A percentile compares a stretch with the other conserved stretches of the same genome.
These are phyloP conservation scores for Stercorarius parasiticus DNA, from an alignment of 2,113 vertebrate genomes.

Conservation along the genomic window DNA sequence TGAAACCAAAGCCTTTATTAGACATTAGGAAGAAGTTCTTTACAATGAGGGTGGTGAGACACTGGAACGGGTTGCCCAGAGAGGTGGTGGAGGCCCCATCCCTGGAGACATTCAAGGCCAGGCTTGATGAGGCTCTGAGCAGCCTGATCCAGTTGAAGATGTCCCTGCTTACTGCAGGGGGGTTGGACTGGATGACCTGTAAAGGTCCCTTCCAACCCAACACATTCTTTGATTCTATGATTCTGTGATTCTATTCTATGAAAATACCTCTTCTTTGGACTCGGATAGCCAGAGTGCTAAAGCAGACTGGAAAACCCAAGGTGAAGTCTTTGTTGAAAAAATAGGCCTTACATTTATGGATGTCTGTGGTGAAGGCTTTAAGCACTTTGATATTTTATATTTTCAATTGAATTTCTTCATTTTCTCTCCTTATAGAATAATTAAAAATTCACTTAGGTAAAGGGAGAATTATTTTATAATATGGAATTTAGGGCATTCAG, in stretches of 20 bases:
- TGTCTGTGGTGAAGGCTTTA: background rate
- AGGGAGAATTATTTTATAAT: background rate
- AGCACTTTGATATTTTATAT: background rate
- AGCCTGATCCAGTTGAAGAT: too few relatives aligned
- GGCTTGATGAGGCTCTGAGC: too few relatives aligned
- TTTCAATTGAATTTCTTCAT: background rate
- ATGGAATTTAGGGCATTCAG: background rate
- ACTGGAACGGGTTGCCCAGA: too few relatives aligned
- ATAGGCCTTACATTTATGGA: rapidly evolving
- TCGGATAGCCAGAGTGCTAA: background rate
- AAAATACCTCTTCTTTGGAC: background rate
- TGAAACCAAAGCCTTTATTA: background rate
- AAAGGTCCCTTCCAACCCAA: too few relatives aligned
- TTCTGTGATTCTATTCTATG: background rate
- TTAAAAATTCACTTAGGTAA: slow-evolving; percentile 8
- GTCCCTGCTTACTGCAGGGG: too few relatives aligned
- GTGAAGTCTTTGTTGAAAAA: background rate
- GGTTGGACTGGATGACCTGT: too few relatives aligned
- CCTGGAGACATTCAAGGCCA: too few relatives aligned
- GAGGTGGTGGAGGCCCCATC: too few relatives aligned
- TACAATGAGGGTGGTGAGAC: too few relatives aligned
- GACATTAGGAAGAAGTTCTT: too few relatives aligned
- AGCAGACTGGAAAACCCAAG: background rate
- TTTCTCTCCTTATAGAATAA: background rate
- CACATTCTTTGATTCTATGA: too few relatives aligned